A percentile compares a stretch with the other conserved stretches of the same genome.
These are phyloP conservation scores for Sympetrum striolatum DNA, from an alignment of 2,888 invertebrate genomes.

Conservation along the genomic window DNA sequence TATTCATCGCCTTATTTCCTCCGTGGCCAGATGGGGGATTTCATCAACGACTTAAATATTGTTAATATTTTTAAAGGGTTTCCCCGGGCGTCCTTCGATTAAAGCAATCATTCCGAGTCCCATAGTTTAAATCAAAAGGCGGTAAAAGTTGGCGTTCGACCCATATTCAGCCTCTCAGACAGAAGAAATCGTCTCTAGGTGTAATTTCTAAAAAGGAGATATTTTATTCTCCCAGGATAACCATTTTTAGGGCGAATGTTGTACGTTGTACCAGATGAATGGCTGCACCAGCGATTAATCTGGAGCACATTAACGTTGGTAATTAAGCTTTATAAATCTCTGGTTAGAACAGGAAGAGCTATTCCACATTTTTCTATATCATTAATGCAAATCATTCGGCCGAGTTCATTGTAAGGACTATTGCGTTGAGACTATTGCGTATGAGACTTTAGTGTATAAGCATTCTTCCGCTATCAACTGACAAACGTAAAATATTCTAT, in stretches of 20 bases:
- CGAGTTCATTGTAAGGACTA: not conserved
- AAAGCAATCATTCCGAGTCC: not conserved
- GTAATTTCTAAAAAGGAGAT: not conserved
- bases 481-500: too few relatives aligned
- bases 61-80: not conserved
- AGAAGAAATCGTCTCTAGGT: not conserved
- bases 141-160: not conserved
- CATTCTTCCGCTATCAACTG: too few relatives aligned
- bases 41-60: not conserved
- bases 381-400: not conserved
- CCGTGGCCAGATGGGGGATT: not conserved
- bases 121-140: not conserved
- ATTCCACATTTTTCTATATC: not conserved
- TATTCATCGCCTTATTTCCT: slow-evolving; percentile 22
- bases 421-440: too few relatives aligned
- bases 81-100: not conserved
- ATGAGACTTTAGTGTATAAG: too few relatives aligned
- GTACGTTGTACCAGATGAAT: too few relatives aligned
- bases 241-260: not conserved
- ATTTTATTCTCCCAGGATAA: not conserved
- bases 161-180: not conserved
- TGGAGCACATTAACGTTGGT: not conserved
- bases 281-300: not conserved
- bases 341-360: not conserved
- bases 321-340: not conserved